Evolutionary conservation across 1,140 invertebrate genomes (phyloP), one percentile per base, ranked within the genome.

Genomic region (Zophobas atratus): DNA sequence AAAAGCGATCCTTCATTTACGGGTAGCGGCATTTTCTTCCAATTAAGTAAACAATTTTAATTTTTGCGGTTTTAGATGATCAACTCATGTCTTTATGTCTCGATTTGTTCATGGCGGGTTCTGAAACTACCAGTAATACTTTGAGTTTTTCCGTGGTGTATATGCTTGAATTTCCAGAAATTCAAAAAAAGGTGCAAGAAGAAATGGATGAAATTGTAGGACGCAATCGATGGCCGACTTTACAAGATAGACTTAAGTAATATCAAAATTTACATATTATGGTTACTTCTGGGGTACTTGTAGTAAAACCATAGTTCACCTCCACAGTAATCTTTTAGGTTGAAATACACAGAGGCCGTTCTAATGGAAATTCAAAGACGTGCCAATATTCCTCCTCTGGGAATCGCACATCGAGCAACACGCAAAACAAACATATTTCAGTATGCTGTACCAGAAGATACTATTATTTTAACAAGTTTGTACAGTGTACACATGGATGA

Each of bases 191-290:
- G 71, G 84, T 96, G 0, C 91, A 93, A 67, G 77, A 88, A 4
- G 94, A 97, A 85, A 87, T 97, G 1, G 90, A 95, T 76, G 80
- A 83, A 4, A 89, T 92, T 32, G 87, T 96, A 38, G 94, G 92
- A 0, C 82, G 81, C 34, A 81, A 87, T 34, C 85, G 91, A 55
- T 75, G 86, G 32, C 93, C 94, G 0, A 82, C 81, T 36, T 85
- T 93, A 0, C 83, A 86, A 34, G 93, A 96, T 82, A 88, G 87
- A 81, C 49, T 84, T 4, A 91, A 86, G 91, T 92, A 82, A 83
- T 57, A 73, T 60, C 5, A 6, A 0, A 77, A 77, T 63, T 74
- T 73, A 38, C 49, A 38, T 53, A 46, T 49, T 77, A 73, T 20
- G 20, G 20, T 20, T 20, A 20, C 20, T 20, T 20, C 20, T 20